Evolutionary conservation across 2,888 invertebrate species (phyloP), one percentile per base, ranked within the genome.

Genomic region (Gisinianus flammeolus): DNA sequence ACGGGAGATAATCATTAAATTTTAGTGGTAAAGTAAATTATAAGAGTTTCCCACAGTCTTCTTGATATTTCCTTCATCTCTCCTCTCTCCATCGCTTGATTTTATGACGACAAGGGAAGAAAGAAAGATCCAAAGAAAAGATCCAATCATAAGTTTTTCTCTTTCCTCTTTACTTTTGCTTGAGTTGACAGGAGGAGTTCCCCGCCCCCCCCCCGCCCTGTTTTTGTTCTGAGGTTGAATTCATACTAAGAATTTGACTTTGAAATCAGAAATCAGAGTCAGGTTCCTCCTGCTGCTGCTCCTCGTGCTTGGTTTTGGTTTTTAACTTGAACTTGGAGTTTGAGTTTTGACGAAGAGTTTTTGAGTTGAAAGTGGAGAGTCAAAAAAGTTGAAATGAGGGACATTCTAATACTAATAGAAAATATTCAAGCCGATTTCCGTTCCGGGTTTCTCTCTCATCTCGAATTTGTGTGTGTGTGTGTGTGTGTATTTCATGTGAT

Each of bases 361-460:
- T 54, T 26, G 26, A 54, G 16, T 70, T 70, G 70, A 54, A 28
- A 33, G 8, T 3, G 31, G 26, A 26, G 26, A 62, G 64, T 19
- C 33, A n/a, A 26, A n/a, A 35, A 31, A 30, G 62, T n/a, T 35
- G 62, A 73, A 33, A 35, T 30, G 66, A 67, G 67, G n/a, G 24
- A 68, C 6, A 33, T 44, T 8, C 62, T n/a, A 44, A 35, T 35
- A 33, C 31, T 62, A 62, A 73, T 73, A 35, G 73, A 73, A 73
- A 62, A 62, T 73, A 73, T 33, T 62, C 64, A 62, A 73, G 73
- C 44, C 26, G 35, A 73, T 73, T 73, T 73, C 16, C 26, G 70
- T 30, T 26, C 54, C 19, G 2, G 10, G 22, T 24, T 10, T 2
- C 12, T 64, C n/a, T 58, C 58, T 58, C 58, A 6, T n/a, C n/a